Evolutionary conservation across 1,140 invertebrate species (phyloP), one percentile per base, ranked within the genome.

Genomic region (Drosophila pseudoobscura): DNA sequence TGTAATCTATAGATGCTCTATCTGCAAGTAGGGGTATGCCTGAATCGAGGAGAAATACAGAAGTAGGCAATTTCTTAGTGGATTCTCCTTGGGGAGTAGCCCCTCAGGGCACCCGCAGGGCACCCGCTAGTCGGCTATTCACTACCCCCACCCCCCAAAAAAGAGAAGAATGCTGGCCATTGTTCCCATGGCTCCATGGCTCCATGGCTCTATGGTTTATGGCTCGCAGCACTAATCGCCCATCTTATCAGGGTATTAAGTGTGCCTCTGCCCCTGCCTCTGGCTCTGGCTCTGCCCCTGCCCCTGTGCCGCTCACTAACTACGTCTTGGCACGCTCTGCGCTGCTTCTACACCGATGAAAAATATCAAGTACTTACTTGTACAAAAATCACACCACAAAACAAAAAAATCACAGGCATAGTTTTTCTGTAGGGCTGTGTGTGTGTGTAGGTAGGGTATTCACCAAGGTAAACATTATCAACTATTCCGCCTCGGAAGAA

Each of bases 191-290:
- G 65, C 70, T 62, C 60, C 82, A 80, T 70, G 69, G 65, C 22
- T 24, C 24, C 24, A 24, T 24, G 24, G 24, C 17, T 17, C 17
- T 17, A 17, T 17, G 1, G 20, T 74, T 80, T 65, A 76, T 63
- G 66, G 63, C 50, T 68, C 26, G 51, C 64, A 58, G 63, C 35
- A 39, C 54, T 85, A 85, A 85, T 85, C 82, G 64, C 41, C 71
- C 74, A 85, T 88, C 82, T 85, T 85, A 85, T 85, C 82, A 78
- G 65, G 49, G 83, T 71, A 87, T 85, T 87, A 85, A 85, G 82
- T 80, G 78, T 61, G 57, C 53, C 54, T 69, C 60, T 53, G 35
- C 35, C 55, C 0, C 17, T 17, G 17, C 17, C 29, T 9, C 29
- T 31, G 31, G 15, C 54, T 69, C 60, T 53, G 35, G 15, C 54